These are phyloP conservation scores for Acrobasis suavella DNA, from an alignment of 2,888 invertebrate species.

Conservation along the genomic window DNA sequence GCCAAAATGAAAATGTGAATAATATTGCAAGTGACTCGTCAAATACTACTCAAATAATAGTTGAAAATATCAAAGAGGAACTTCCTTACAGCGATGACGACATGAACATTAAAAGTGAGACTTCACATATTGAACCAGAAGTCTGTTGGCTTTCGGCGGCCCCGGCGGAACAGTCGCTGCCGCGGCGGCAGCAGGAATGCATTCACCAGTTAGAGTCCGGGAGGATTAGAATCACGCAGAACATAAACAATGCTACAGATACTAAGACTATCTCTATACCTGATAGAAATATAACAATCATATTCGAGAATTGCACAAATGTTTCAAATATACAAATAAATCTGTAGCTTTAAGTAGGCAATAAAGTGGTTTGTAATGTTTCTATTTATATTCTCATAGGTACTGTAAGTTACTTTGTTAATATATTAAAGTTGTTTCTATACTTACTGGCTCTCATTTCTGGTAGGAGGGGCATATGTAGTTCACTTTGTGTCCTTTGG, in stretches of 20 bases:
- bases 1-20: neutral
- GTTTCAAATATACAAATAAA: constrained; percentile 15
- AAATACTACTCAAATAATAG: neutral
- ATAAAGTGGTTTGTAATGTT: too few relatives aligned
- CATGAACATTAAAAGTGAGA: too few relatives aligned
- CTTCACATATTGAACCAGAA: too few relatives aligned
- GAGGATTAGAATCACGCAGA: neutral
- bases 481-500: too few relatives aligned
- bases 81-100: neutral
- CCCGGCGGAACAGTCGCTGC: neutral
- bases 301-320: constrained; percentile 5
- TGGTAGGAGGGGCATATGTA: too few relatives aligned
- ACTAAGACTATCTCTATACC: constrained; percentile 6
- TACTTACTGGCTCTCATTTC: too few relatives aligned
- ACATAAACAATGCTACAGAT: neutral
- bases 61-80: neutral
- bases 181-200: neutral
- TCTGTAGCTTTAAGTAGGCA: neutral
- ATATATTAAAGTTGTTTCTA: too few relatives aligned
- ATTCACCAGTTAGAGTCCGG: neutral
- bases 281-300: constrained; percentile 9
- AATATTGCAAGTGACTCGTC: neutral
- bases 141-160: too few relatives aligned
- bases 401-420: too few relatives aligned
- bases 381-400: too few relatives aligned